These are phyloP conservation scores for Myrmophylax atrothorax DNA, from an alignment of 2,113 vertebrate species.

Conservation along the genomic window DNA sequence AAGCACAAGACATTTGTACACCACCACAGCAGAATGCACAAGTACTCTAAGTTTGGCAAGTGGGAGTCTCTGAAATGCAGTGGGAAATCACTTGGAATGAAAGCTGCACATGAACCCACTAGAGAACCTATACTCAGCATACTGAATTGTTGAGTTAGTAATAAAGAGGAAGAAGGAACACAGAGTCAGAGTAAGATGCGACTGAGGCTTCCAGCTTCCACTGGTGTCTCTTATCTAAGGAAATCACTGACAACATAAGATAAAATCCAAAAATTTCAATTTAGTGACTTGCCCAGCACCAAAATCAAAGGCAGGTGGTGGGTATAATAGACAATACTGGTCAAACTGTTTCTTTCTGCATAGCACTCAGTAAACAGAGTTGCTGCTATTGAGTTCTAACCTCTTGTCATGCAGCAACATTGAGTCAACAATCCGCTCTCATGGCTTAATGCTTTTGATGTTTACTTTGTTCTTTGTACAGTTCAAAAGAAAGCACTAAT, in stretches of 20 bases:
- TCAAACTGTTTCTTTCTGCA: constrained; percentile 47
- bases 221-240: background rate
- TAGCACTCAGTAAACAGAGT: constrained; percentile 51
- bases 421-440: constrained; percentile 72
- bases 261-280: constrained; percentile 4
- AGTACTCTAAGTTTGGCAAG: background rate
- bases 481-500: constrained; percentile 78
- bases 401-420: constrained; percentile 66
- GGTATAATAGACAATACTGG: background rate
- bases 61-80: background rate
- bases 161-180: background rate
- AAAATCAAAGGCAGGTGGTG: constrained; percentile 42
- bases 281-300: background rate
- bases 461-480: constrained; percentile 78
- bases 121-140: background rate
- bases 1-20: accelerated
- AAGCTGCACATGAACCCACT: background rate
- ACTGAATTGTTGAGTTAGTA: background rate
- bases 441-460: constrained; percentile 74
- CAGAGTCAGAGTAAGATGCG: background rate
- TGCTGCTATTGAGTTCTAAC: constrained; percentile 51
- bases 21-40: background rate
- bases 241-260: background rate
- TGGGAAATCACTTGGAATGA: background rate
- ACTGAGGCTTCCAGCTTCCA: background rate